phyloP scores from a whole-genome alignment of 2,888 invertebrate genomes.

The Microchrysa polita region DNA sequence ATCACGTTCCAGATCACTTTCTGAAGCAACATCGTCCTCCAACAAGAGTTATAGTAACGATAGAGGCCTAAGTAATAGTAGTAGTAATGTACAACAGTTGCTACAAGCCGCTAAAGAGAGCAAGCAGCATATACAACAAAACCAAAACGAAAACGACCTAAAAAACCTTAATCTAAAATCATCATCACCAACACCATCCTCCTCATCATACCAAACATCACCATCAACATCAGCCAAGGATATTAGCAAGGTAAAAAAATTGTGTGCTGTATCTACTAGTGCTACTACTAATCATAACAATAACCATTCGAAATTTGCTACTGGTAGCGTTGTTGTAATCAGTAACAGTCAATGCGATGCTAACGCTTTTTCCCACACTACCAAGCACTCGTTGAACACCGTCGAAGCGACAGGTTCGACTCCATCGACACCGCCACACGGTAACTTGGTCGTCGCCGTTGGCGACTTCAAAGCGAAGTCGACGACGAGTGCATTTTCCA shows the following conservation, averaged over 20 bases:
- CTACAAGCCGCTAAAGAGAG: conserved; percentile 47
- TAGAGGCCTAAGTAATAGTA: conserved; percentile 49
- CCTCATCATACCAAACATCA: conserved; percentile 43
- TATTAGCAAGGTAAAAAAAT: conserved; percentile 51
- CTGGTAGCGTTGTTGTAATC: conserved; percentile 49
- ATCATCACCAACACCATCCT: conserved; percentile 41
- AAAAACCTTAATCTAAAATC: conserved; percentile 46
- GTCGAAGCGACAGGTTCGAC: conserved; percentile 25
- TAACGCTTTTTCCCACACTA: conserved; percentile 31
- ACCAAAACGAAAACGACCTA: conserved; percentile 40
- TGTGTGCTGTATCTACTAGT: conserved; percentile 48
- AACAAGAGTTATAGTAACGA: conserved; percentile 32
- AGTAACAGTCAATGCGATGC: conserved; percentile 44
- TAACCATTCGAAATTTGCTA: conserved; percentile 34
- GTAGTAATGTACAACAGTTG: conserved; percentile 49
- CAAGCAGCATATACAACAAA: conserved; percentile 43
- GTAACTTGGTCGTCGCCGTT: conserved; percentile 9
- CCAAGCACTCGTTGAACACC: conserved; percentile 41
- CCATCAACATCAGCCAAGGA: conserved; percentile 46
- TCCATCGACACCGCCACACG: conserved; percentile 30
- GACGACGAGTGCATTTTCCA: conserved; percentile 2
- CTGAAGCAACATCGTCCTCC: conserved; percentile 55
- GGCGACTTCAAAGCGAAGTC: background rate
- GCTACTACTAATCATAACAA: conserved; percentile 45
- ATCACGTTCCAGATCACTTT: conserved; percentile 65